Evolutionary conservation across 2,797 vertebrate genomes (phyloP).

Genomic region (Rousettus madagascariensis): DNA sequence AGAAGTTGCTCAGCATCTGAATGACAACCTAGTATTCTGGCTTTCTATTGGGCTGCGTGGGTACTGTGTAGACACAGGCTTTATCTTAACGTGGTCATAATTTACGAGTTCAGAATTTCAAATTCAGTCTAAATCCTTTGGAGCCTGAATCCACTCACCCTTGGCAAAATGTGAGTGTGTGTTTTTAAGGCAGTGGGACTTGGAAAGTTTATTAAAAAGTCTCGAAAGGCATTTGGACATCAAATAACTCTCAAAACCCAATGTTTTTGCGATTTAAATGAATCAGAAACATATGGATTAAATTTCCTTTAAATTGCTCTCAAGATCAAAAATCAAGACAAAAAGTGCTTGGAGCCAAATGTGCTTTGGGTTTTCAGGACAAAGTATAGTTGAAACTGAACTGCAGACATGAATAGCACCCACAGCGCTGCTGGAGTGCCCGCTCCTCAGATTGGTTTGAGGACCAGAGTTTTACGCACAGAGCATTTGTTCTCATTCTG

Average conservation of each 20-base stretch:
- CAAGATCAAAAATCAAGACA: slow-evolving; percentile 79
- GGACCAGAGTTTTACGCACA: neutral
- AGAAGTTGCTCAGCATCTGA: slow-evolving; percentile 59
- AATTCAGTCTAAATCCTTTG: slow-evolving; percentile 69
- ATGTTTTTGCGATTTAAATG: slow-evolving; percentile 81
- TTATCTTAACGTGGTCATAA: slow-evolving; percentile 70
- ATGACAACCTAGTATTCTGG: slow-evolving; percentile 33
- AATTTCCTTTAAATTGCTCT: slow-evolving; percentile 80
- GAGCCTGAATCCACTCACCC: slow-evolving; percentile 70
- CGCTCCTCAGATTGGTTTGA: neutral
- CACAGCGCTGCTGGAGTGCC: neutral
- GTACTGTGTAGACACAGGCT: slow-evolving; percentile 47
- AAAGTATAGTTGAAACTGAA: slow-evolving; percentile 47
- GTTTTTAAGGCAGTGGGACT: slow-evolving; percentile 76
- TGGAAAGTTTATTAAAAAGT: slow-evolving; percentile 79
- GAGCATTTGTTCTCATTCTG: slow-evolving; percentile 41
- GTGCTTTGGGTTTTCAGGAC: slow-evolving; percentile 70
- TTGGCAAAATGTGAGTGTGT: slow-evolving; percentile 76
- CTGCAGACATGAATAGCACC: slow-evolving; percentile 18
- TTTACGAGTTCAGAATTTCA: slow-evolving; percentile 72
- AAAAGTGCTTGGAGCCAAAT: slow-evolving; percentile 75
- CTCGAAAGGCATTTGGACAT: slow-evolving; percentile 80
- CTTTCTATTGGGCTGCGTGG: slow-evolving; percentile 26
- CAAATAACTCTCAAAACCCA: slow-evolving; percentile 78
- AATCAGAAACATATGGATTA: slow-evolving; percentile 81